Base-by-base conservation (phyloP, 2,888 invertebrate genomes). In the Rapana venosa region DNA sequence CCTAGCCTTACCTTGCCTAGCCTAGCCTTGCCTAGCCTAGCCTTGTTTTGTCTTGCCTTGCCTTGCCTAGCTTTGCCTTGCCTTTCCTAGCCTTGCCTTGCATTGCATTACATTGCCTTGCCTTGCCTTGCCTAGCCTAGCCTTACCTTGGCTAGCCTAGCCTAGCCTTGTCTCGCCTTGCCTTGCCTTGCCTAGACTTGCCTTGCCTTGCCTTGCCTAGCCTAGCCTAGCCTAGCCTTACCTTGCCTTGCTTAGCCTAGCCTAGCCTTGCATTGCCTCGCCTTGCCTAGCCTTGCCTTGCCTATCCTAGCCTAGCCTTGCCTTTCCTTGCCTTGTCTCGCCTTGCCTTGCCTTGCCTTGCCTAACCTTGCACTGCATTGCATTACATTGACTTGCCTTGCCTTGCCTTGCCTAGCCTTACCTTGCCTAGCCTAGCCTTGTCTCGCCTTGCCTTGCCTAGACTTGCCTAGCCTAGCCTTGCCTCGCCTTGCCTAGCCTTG, bases 401-500 rank as follows among this genome's bases (percentile, higher is more conserved):
- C 26, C 77, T 79, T 47, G 47, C 77, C 74, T 74, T 77, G 74
- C 47, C 77, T 77, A 2, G 26, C 35, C 77, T 88, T 20, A 26
- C 74, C 70, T 74, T 87, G 35, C 56, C 87, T 87, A 35, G 70
- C 26, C 70, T 32, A 20, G 36, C 70, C 70, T 36, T 36, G 36
- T 26, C 70, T 74, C 22, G 35, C 74, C 36, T 35, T 87, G 32
- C 86, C 36, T 32, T 20, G 20, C 61, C 22, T 77, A 47, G 36
- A 17, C 56, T 88, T 26, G 56, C 79, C 30, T 56, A 36, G 36
- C 56, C 58, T 47, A 56, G 47, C 88, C 30, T 77, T 26, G n/a
- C 70, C 26, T 79, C 79, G 36, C 13, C 77, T 79, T 79, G 77
- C 66, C 84, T 89, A 89, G 83, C 70, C 90, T 87, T 89, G 87